Evolutionary conservation across 2,888 invertebrate genomes (phyloP), one percentile per base, ranked within the genome.

Genomic region (Ectemnius continuus): DNA sequence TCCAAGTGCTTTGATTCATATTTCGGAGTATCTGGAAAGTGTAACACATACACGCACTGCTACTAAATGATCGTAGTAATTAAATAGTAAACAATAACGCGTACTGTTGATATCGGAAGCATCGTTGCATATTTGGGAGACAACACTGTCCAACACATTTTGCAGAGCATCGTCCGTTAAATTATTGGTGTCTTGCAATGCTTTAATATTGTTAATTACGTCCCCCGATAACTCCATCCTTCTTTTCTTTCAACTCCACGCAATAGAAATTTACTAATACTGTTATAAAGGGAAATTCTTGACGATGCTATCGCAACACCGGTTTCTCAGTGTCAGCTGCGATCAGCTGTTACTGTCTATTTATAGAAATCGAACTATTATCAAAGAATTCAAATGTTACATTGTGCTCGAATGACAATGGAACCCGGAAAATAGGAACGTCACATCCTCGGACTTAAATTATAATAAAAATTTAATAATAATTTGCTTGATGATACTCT

Each of bases 201-300:
- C 79, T 13, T 73, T 61, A 11, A 89, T 64, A 11, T 78, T 81
- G 56, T 81, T 78, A 13, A 87, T 75, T 46, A 82, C 80, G 47
- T 76, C 76, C 20, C 84, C 83, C 4, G 86, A 82, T 47, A 89
- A 72, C 73, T 89, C 88, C 89, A 89, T 89, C 8, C 28, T 66
- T 6, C 52, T 36, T 8, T 11, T 36, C 8, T 23, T 23, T 23
- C 0, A 2, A 23, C 36, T 6, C 2, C 36, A 36, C 8, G 5
- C 8, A 36, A 1, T 36, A 6, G 4, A 36, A 6, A 23, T 23
- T 23, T 23, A 23, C 23, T 2, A 23, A 23, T 23, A 23, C 23
- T 23, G 3, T 23, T 23, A 23, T 23, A 3, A 2, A 23, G 3
- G 23, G 0, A 23, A 23, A 2, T 2, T 3, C 3, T 23, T 3